A percentile compares a stretch with the other conserved stretches of the same genome.
These are phyloP conservation scores for Esox niger DNA, from an alignment of 2,113 vertebrate species.

Conservation along the genomic window DNA sequence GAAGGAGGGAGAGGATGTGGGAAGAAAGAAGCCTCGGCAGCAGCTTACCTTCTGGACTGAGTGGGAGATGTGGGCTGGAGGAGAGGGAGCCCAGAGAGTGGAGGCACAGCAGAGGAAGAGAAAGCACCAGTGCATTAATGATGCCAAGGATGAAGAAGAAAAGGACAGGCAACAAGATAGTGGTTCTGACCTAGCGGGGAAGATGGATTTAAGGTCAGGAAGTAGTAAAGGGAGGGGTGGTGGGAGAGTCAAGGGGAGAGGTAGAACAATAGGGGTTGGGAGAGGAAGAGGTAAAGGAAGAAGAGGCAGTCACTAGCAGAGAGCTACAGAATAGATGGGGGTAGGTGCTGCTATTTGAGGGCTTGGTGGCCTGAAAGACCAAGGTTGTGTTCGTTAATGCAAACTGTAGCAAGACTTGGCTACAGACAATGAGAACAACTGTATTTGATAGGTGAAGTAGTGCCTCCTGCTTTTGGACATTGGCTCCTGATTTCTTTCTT, in stretches of 20 bases:
- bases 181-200: not conserved
- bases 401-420: not conserved
- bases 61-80: not conserved
- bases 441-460: no score
- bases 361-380: not conserved
- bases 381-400: no score
- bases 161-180: no score
- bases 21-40: no score
- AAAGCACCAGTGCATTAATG: not conserved
- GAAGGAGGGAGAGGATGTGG: no score
- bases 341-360: not conserved
- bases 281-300: not conserved
- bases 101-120: not conserved
- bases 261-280: no score
- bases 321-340: no score
- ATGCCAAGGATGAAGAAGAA: not conserved
- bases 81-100: not conserved
- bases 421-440: no score
- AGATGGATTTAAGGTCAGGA: not conserved
- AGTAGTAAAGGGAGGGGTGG: not conserved
- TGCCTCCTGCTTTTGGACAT: no score
- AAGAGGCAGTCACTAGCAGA: not conserved
- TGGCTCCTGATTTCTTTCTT: no score
- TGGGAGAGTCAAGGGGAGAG: no score
- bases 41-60: not conserved